phyloP scores from a whole-genome alignment of 2,797 vertebrate genomes.

The Micrastur ruficollis region DNA sequence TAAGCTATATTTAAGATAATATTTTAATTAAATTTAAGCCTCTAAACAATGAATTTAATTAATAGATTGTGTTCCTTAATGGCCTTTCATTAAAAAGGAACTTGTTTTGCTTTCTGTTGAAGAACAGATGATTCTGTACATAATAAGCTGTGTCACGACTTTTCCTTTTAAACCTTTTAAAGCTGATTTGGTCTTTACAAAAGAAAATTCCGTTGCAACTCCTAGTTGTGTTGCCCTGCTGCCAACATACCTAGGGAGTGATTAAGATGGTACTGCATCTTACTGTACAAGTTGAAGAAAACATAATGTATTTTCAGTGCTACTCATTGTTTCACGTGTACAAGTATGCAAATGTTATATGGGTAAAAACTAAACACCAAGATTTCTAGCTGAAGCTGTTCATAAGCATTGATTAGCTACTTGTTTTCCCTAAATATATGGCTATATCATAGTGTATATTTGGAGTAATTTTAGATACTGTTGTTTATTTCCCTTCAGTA shows the following conservation, averaged over 20 bases:
- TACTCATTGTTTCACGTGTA: not conserved
- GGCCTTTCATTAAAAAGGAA: not conserved
- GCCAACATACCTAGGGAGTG: not conserved
- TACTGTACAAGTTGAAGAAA: not conserved
- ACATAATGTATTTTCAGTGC: not conserved
- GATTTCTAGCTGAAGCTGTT: not conserved
- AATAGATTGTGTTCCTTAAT: not conserved
- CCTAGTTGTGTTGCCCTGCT: not conserved
- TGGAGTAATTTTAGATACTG: not conserved
- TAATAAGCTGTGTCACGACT: not conserved
- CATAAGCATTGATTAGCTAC: not conserved
- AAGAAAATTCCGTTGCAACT: not conserved
- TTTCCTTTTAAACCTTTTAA: not conserved
- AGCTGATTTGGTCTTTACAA: not conserved
- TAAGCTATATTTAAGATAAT: not conserved
- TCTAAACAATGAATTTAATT: not conserved
- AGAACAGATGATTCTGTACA: not conserved
- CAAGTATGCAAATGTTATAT: not conserved
- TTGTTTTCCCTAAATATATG: not conserved
- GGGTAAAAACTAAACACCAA: not conserved
- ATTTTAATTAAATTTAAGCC: not conserved
- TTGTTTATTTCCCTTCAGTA: not conserved
- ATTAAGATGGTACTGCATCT: not conserved
- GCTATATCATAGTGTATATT: not conserved
- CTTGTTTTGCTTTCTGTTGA: not conserved